A percentile compares a stretch with the other conserved stretches of the same genome.
Conservation (phyloP, 2,797 vertebrate species). For the Dendrocincla fuliginosa region DNA sequence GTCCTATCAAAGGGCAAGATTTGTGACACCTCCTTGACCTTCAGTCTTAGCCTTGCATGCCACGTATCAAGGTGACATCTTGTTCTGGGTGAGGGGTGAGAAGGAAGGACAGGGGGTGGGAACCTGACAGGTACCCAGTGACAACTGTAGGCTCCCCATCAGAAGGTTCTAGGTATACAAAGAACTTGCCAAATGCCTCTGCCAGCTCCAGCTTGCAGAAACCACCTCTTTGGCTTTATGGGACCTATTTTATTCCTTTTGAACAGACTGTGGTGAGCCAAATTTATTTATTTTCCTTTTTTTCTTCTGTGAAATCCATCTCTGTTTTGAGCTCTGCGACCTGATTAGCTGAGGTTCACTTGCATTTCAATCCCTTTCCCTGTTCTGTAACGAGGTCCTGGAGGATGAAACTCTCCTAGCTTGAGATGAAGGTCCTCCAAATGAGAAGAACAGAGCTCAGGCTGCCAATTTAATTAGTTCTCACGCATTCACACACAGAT, state of each 20-base stretch:
- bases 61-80: accelerated
- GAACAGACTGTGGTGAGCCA: background rate
- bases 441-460: background rate
- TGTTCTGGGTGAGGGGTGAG: background rate
- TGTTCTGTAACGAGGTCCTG: background rate
- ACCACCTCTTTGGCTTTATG: background rate
- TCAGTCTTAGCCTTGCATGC: background rate
- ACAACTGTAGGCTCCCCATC: background rate
- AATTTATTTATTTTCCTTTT: background rate
- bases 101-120: background rate
- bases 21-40: background rate
- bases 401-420: constrained; percentile 3
- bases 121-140: background rate
- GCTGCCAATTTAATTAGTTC: constrained; percentile 46
- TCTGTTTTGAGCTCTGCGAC: background rate
- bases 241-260: background rate
- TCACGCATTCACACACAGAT: background rate
- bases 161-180: background rate
- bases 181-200: background rate
- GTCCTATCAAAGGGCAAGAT: too few relatives aligned
- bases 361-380: background rate
- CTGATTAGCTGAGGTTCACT: background rate
- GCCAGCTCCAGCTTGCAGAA: background rate
- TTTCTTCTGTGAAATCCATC: background rate
- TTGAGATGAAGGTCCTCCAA: constrained; percentile 26